Percentiles rank a stretch among this genome's conserved stretches.
These are phyloP conservation scores for Biston betularia DNA, from an alignment of 2,888 invertebrate genomes.

Conservation along the genomic window DNA sequence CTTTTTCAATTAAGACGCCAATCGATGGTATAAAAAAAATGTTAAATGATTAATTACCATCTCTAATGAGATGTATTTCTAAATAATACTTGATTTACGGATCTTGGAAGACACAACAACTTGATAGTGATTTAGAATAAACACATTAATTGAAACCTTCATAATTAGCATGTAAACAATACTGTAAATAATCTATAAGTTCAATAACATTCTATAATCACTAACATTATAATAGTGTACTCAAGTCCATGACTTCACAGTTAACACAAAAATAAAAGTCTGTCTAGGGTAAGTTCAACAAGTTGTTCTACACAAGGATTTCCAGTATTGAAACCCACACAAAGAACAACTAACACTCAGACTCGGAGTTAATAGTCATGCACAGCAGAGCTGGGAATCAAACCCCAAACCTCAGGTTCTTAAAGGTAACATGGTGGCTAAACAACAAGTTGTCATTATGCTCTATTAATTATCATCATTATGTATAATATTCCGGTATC, in stretches of 20 bases:
- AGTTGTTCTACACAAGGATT: no score
- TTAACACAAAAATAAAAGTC: background rate
- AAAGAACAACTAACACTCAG: no score
- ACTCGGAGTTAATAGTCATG: no score
- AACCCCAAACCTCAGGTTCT: no score
- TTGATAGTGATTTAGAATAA: conserved; percentile 42
- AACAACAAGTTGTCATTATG: no score
- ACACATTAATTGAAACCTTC: conserved; percentile 28
- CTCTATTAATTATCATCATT: no score
- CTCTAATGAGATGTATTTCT: conserved; percentile 44
- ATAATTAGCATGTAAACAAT: background rate
- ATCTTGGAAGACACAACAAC: conserved; percentile 63
- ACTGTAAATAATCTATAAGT: background rate
- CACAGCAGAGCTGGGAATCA: no score
- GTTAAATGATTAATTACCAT: no score
- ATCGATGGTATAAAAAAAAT: background rate
- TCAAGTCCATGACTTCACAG: background rate
- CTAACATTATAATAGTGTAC: background rate
- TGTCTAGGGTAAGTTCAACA: no score
- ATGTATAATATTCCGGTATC: background rate
- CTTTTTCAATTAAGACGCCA: no score
- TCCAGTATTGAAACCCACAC: no score
- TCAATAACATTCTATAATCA: conserved; percentile 3
- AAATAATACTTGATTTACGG: conserved; percentile 51
- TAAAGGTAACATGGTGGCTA: no score